Conservation (phyloP, 2,797 vertebrate genomes). For the Spea hammondii region DNA sequence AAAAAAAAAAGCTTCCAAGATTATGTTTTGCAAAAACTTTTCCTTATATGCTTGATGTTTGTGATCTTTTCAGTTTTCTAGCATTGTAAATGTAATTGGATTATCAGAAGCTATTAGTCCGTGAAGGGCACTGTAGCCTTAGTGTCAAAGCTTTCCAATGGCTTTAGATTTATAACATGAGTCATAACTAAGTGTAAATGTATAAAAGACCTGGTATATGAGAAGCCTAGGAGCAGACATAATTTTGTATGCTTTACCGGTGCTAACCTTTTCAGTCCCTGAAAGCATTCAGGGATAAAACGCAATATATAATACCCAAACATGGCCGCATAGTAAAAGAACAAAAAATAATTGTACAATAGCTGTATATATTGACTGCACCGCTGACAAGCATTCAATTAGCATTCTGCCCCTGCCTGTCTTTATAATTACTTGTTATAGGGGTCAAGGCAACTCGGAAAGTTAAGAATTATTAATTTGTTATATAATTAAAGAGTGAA, state of each 20-base stretch:
- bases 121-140: slow-evolving; percentile 77
- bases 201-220: slow-evolving; percentile 56
- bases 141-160: slow-evolving; percentile 57
- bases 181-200: slow-evolving; percentile 57
- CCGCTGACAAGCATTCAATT: too few species aligned
- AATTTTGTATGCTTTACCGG: slow-evolving; percentile 1
- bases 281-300: background rate
- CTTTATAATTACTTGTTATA: too few species aligned
- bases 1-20: slow-evolving; percentile 20
- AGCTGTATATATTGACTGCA: background rate
- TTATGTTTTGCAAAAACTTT: slow-evolving; percentile 47
- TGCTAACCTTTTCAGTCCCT: background rate
- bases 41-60: slow-evolving; percentile 46
- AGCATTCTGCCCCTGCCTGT: too few species aligned
- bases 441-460: too few species aligned
- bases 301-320: background rate
- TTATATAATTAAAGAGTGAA: too few species aligned
- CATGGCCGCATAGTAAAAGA: background rate
- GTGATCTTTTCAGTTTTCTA: slow-evolving; percentile 61
- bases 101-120: slow-evolving; percentile 76
- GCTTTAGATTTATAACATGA: slow-evolving; percentile 59
- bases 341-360: background rate
- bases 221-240: background rate
- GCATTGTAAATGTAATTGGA: slow-evolving; percentile 71
- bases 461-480: too few species aligned